Evolutionary conservation across 2,113 vertebrate species (phyloP), one percentile per base, ranked within the genome.

Genomic region (Lophura nycthemera): DNA sequence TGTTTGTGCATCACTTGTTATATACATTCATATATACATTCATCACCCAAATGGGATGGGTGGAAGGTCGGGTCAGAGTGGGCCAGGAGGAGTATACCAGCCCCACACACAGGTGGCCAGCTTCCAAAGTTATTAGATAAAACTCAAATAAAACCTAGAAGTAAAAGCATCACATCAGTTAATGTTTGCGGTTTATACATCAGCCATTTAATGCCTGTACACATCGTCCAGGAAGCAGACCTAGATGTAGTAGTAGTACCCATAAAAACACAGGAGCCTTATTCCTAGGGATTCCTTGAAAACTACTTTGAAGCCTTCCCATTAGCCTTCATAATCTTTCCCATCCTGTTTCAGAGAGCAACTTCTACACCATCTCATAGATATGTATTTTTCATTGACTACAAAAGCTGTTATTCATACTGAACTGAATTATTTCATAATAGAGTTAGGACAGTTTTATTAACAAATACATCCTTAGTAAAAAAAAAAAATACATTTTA

Each of bases 401-500:
- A 30, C 18, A 84, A 19, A 83, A 74, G 10, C 17, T 64, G 11
- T 61, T 87, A 77, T 50, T 89, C 30, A 60, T 69, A 65, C 6
- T 70, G 45, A 73, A 52, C 25, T n/a, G 25, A 69, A 61, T 52
- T 70, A 80, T 17, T 81, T 76, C 52, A 56, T 42, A 78, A n/a
- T 24, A 45, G 45, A 3, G 1, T 86, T 20, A 89, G 13, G 18
- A 40, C 5, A 29, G 25, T 38, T 83, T 64, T 75, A 59, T 24
- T 72, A 90, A 27, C 11, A 85, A 45, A 4, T 4, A 74, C 1
- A 1, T 52, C 6, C 11, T 38, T 34, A 25, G 8, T 42, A 88
- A 78, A 27, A 91, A 88, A 47, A 22, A 90, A 87, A 47, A 63
- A 82, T 40, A 75, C 47, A 76, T 77, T 63, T 61, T 64, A 18